Percentiles rank a stretch among this genome's conserved stretches.
These are phyloP conservation scores for silkworm (Bombyx mori) DNA, from an alignment of 1,140 invertebrate species.

Conservation along the genomic window DNA sequence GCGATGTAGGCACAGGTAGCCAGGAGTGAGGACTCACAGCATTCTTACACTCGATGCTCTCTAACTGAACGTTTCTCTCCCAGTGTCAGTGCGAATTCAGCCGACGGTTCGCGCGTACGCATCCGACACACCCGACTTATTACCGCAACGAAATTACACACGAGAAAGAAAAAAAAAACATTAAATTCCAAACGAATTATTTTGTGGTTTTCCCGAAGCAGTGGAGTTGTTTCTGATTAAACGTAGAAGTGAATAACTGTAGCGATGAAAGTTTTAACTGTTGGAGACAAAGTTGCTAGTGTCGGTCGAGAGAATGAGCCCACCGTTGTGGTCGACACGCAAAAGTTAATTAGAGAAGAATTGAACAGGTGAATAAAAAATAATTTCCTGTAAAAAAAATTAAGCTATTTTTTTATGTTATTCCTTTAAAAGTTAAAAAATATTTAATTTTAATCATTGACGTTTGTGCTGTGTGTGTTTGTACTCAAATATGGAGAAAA, in stretches of 20 bases:
- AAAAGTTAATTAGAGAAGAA: constrained; percentile 52
- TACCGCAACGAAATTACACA: constrained; percentile 29
- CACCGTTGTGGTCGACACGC: constrained; percentile 32
- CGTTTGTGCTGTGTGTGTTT: no score
- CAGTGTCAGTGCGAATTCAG: constrained; percentile 28
- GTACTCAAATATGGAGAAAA: no score
- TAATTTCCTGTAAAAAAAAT: background rate
- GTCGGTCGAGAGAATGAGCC: constrained; percentile 50
- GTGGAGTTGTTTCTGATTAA: background rate
- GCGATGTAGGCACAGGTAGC: background rate
- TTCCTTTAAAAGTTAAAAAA: no score
- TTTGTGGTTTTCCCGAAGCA: no score
- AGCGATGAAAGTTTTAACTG: constrained; percentile 53
- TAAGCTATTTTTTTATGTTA: no score
- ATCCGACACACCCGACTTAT: constrained; percentile 12
- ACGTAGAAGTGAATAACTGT: constrained; percentile 4
- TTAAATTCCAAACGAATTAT: background rate
- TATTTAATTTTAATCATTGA: no score
- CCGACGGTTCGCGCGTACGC: constrained; percentile 18
- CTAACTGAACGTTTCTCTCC: constrained; percentile 8
- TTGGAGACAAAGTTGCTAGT: constrained; percentile 47
- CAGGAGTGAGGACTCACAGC: no score
- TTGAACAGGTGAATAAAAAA: constrained; percentile 44
- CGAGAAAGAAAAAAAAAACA: constrained; percentile 24
- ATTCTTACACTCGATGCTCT: no score